Evolutionary conservation across 2,113 vertebrate genomes (phyloP).

Genomic region (Xiphophorus maculatus): DNA sequence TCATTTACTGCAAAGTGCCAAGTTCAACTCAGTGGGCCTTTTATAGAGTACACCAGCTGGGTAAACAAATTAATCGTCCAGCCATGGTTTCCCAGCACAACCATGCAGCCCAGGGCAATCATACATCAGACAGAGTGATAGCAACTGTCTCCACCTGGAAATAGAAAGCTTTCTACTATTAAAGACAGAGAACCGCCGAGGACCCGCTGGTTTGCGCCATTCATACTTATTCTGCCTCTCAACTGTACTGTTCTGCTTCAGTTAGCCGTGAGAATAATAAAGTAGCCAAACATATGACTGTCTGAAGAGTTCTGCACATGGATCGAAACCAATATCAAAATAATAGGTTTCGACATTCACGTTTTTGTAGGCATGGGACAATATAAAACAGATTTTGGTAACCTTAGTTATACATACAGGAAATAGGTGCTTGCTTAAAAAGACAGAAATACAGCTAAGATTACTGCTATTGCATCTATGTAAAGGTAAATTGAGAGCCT

Average conservation of each 20-base stretch:
- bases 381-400: background rate
- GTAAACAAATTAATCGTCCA: constrained; percentile 81
- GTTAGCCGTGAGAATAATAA: constrained; percentile 32
- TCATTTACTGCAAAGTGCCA: constrained; percentile 79
- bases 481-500: too few relatives aligned
- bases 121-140: constrained; percentile 78
- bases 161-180: constrained; percentile 60
- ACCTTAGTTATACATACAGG: background rate
- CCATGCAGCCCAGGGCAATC: constrained; percentile 64
- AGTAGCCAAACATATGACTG: background rate
- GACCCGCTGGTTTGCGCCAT: constrained; percentile 44
- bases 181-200: constrained; percentile 56
- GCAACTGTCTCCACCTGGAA: constrained; percentile 66
- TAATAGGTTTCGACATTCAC: background rate
- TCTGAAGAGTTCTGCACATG: background rate
- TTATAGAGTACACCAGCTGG: constrained; percentile 72
- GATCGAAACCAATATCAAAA: background rate
- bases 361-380: background rate
- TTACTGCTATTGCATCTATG: background rate
- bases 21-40: constrained; percentile 73
- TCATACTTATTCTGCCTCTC: constrained; percentile 36
- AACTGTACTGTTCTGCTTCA: constrained; percentile 14
- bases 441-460: background rate
- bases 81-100: constrained; percentile 63
- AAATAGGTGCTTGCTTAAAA: background rate